A percentile compares a stretch with the other conserved stretches of the same genome.
phyloP scores from a whole-genome alignment of 2,113 vertebrate species.

The Tapirus terrestris region DNA sequence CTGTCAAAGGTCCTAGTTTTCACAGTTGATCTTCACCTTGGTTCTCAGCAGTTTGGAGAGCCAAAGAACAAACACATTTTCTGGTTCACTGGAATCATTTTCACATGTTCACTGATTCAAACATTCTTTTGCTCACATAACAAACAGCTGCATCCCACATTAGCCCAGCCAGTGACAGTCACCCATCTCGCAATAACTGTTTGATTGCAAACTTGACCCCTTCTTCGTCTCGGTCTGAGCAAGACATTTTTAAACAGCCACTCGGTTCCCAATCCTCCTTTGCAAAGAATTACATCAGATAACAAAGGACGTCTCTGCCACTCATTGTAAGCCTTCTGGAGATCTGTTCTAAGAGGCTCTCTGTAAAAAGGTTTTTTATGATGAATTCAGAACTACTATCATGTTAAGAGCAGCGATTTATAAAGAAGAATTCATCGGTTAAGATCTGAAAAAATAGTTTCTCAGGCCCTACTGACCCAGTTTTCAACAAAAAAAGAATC shows the following conservation, averaged over 20 bases:
- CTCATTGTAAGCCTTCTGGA: slow-evolving; percentile 91
- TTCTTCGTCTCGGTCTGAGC: slow-evolving; percentile 88
- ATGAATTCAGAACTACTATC: slow-evolving; percentile 94
- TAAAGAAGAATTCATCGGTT: slow-evolving; percentile 92
- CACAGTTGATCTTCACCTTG: slow-evolving; percentile 87
- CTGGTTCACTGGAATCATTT: slow-evolving; percentile 90
- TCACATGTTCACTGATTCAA: slow-evolving; percentile 91
- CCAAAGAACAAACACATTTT: slow-evolving; percentile 91
- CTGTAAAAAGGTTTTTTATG: slow-evolving; percentile 91
- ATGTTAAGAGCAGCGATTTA: slow-evolving; percentile 94
- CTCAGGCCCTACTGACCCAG: slow-evolving; percentile 92
- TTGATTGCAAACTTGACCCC: slow-evolving; percentile 91
- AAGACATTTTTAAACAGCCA: slow-evolving; percentile 89
- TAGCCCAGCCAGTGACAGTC: slow-evolving; percentile 89
- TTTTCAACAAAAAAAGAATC: slow-evolving; percentile 90
- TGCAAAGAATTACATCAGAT: slow-evolving; percentile 92
- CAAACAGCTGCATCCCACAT: slow-evolving; percentile 91
- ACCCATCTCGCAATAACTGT: slow-evolving; percentile 90
- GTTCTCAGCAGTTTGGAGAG: slow-evolving; percentile 89
- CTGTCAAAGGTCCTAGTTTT: slow-evolving; percentile 88
- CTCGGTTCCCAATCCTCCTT: slow-evolving; percentile 88
- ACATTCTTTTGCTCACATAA: slow-evolving; percentile 91
- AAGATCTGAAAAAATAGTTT: slow-evolving; percentile 93
- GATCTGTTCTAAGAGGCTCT: slow-evolving; percentile 90
- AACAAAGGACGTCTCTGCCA: slow-evolving; percentile 90